Base-by-base conservation (phyloP, 2,888 invertebrate species). In the Fragum sueziense region DNA sequence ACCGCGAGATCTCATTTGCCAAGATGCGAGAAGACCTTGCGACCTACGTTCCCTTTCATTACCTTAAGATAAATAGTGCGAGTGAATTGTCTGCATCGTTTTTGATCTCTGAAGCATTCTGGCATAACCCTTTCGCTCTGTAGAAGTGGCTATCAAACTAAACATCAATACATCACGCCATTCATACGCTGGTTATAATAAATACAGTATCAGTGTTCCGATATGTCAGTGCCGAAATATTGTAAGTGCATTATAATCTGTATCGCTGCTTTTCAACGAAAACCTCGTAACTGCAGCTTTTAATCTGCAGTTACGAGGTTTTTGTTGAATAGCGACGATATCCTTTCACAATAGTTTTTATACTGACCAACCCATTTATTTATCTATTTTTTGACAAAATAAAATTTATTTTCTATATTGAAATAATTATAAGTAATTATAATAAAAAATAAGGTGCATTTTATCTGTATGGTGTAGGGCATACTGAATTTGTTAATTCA, bases 11-110 rank as follows among this genome's bases (percentile, higher is more conserved):
- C 54, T 76, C 69, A 80, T 80, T 76, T 54, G 31, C 25, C n/a
- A 51, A 69, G 47, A 47, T 59, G 57, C 61, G 59, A 74, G 29
- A 31, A 70, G 70, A 67, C 77, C 75, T 67, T 68, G 33, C 67
- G 83, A 75, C 77, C 83, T 76, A 51, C 79, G 78, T 76, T 78
- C 71, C 78, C 76, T 80, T 78, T 80, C 80, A 79, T 83, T 80
- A 80, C 74, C 76, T 72, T 70, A 57, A 57, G 71, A 73, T 70
- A 73, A 73, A 79, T 52, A 51, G 70, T 59, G 75, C 83, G 75
- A 79, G 74, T 77, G 82, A 79, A 57, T 29, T 76, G 57, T 68
- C 80, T 37, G 41, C 70, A 25, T 59, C 62, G 52, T 73, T 67
- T 76, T 76, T 80, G 80, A 80, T 80, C 80, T 80, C 72, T 37